Conservation (phyloP, 2,113 vertebrate species). For the Bubalus kerabau region DNA sequence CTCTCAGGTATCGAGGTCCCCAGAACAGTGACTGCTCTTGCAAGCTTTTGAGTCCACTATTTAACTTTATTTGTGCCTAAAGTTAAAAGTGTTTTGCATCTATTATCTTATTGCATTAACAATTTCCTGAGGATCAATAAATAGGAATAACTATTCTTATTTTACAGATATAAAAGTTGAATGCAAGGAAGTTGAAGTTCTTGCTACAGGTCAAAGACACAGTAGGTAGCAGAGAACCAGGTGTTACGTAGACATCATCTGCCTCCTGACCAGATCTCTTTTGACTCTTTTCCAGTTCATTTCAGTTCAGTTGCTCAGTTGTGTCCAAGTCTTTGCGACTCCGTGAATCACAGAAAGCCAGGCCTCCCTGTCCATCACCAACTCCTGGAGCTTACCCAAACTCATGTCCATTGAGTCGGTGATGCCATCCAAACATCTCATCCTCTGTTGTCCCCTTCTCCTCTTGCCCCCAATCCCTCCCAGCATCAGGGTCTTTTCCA, state of each 20-base stretch:
- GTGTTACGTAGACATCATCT: not conserved
- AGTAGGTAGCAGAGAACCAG: not conserved
- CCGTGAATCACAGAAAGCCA: rapidly evolving
- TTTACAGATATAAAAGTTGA: not conserved
- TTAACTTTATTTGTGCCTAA: not conserved
- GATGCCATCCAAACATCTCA: no score
- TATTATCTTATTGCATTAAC: not conserved
- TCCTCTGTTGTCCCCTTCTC: no score
- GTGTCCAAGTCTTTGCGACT: no score
- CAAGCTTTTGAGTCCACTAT: not conserved
- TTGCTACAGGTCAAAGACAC: not conserved
- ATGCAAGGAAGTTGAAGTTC: not conserved
- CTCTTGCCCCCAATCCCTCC: no score
- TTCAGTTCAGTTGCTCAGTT: no score
- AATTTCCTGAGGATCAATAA: not conserved
- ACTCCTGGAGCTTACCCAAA: no score
- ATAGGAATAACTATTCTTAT: not conserved
- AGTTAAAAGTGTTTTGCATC: not conserved
- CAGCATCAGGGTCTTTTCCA: no score
- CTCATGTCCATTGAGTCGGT: no score
- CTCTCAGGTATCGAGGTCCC: not conserved
- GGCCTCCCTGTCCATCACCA: no score
- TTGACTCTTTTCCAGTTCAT: not conserved
- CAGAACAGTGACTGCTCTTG: not conserved
- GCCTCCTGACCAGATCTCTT: not conserved